Evolutionary conservation across 1,140 invertebrate species (phyloP), one percentile per base, ranked within the genome.

Genomic region (Dendroctonus valens): DNA sequence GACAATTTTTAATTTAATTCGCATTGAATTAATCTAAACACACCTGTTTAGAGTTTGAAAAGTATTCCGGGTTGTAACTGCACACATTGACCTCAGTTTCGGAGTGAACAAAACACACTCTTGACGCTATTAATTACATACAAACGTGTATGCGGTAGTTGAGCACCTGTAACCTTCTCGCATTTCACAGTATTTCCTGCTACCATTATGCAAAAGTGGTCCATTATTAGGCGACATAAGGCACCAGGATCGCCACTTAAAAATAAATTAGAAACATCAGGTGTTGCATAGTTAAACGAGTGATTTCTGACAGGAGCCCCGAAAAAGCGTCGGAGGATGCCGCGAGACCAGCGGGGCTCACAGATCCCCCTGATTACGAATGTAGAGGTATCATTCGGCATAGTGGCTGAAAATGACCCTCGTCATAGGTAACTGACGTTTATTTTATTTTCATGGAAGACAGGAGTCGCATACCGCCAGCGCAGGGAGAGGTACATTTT

Each of bases 361-460:
- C 49, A 42, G 63, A 58, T 65, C 55, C 55, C 46, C 26, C 50
- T 59, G 49, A 65, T 65, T 65, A 65, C 53, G 42, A 65, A 65
- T 65, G 63, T 64, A 55, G n/a, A 65, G 38, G 50, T 62, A 62
- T 62, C 60, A 53, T 62, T 62, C 60, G 58, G 49, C 40, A 49
- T 60, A 48, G 57, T 54, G 55, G 51, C 57, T 67, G 50, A 54
- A 59, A 60, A 60, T 40, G 57, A 67, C 65, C 65, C 65, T 67
- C 65, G 58, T 67, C 65, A 67, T 67, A 67, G 55, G 9, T 54
- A 51, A 60, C 50, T 67, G 65, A 67, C 65, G 65, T 67, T 67
- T 67, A 67, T 67, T 67, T 67, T 67, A 67, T 67, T 67, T 67
- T 67, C 65, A 67, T 46, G 57, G 65, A 53, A 67, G 57, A 58